phyloP scores from a whole-genome alignment of 2,888 invertebrate genomes.

The Lathronympha strigana region DNA sequence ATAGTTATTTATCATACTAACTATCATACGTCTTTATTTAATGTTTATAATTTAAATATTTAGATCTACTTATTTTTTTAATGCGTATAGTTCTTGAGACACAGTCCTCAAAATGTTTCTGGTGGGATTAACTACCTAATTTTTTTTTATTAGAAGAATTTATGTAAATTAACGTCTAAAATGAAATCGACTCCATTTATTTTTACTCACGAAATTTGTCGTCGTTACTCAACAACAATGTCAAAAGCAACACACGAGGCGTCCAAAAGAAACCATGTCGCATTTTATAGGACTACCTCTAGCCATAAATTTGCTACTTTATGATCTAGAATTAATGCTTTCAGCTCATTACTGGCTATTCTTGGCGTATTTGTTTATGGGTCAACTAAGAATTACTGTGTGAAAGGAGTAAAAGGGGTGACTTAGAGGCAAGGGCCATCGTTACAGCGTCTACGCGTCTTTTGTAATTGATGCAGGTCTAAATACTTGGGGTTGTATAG shows the following conservation, averaged over 20 bases:
- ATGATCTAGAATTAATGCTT: conserved; percentile 80
- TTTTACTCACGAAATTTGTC: conserved; percentile 66
- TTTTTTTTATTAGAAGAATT: background rate
- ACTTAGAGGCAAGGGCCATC: conserved; percentile 50
- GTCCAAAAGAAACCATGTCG: conserved; percentile 73
- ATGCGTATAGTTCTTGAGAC: no score
- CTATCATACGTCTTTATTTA: no score
- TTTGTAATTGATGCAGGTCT: conserved; percentile 22
- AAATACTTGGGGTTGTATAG: conserved; percentile 19
- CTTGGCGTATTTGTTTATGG: conserved; percentile 78
- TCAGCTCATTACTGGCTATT: conserved; percentile 80
- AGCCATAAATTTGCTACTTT: conserved; percentile 77
- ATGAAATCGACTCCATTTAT: conserved; percentile 53
- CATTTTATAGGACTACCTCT: conserved; percentile 78
- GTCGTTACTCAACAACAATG: conserved; percentile 76
- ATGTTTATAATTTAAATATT: no score
- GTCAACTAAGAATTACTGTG: conserved; percentile 81
- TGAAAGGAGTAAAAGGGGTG: conserved; percentile 56
- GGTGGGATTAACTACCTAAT: no score
- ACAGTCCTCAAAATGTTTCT: no score
- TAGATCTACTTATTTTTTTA: no score
- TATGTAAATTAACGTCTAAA: background rate
- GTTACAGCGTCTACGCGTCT: no score
- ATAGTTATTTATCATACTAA: no score
- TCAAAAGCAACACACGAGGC: conserved; percentile 57